Conservation (phyloP, 2,888 invertebrate species). For the Sphecodes monilicornis region DNA sequence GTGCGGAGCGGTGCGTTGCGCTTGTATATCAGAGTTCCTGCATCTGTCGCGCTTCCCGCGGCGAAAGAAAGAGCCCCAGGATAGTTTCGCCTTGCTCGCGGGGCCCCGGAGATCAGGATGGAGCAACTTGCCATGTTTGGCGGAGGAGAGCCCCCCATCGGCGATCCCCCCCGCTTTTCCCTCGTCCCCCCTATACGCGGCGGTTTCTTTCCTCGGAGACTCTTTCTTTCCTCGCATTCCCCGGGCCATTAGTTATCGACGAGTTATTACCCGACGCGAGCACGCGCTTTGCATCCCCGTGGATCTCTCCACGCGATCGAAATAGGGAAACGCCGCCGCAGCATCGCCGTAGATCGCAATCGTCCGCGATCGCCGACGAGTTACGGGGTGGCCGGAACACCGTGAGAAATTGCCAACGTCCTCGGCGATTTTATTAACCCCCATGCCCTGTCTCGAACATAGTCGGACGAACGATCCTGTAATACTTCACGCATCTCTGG, state of each 20-base stretch:
- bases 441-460: background rate
- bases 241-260: slow-evolving; percentile 69
- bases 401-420: background rate
- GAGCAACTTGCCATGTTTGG: slow-evolving; percentile 71
- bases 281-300: slow-evolving; percentile 46
- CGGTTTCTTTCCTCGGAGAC: background rate
- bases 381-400: background rate
- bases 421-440: background rate
- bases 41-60: slow-evolving; percentile 60
- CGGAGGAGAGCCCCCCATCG: slow-evolving; percentile 39
- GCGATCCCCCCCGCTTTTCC: slow-evolving; percentile 33
- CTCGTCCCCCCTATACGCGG: background rate
- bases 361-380: slow-evolving; percentile 6
- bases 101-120: slow-evolving; percentile 52
- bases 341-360: slow-evolving; percentile 28
- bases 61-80: slow-evolving; percentile 38
- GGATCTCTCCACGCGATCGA: slow-evolving; percentile 48
- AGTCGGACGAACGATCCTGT: background rate
- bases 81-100: slow-evolving; percentile 46
- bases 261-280: slow-evolving; percentile 68
- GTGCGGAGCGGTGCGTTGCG: slow-evolving; percentile 8
- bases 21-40: slow-evolving; percentile 63
- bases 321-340: slow-evolving; percentile 33
- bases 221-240: slow-evolving; percentile 32
- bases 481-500: background rate